Evolutionary conservation across 2,113 vertebrate genomes (phyloP).

Genomic region (Rafetus swinhoei): DNA sequence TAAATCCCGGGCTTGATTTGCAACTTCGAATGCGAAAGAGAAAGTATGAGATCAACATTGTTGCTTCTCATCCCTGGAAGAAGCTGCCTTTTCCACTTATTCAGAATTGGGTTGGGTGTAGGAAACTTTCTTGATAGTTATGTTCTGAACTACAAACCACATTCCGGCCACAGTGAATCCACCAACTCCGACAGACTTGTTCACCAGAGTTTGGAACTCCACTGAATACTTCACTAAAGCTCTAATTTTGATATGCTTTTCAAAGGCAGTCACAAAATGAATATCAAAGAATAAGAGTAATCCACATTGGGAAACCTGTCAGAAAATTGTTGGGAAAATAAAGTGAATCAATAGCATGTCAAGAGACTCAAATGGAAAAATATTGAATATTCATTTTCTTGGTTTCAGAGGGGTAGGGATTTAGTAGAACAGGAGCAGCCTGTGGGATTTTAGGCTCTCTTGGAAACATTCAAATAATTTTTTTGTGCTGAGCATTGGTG

Average conservation of each 20-base stretch:
- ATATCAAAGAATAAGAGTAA: constrained; percentile 84
- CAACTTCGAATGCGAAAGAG: too few species aligned
- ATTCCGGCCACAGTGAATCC: fast-evolving
- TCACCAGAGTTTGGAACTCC: constrained; percentile 39
- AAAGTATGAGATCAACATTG: neutral
- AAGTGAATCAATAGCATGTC: constrained; percentile 85
- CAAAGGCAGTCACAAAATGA: constrained; percentile 81
- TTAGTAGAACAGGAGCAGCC: constrained; percentile 73
- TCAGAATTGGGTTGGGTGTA: neutral
- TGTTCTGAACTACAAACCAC: neutral
- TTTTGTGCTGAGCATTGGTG: constrained; percentile 69
- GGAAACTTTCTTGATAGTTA: neutral
- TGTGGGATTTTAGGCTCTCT: constrained; percentile 75
- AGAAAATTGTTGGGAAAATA: constrained; percentile 88
- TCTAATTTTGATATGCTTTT: constrained; percentile 70
- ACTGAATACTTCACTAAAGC: constrained; percentile 21
- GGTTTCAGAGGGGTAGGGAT: constrained; percentile 79
- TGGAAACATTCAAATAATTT: constrained; percentile 75
- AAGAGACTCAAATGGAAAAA: constrained; percentile 79
- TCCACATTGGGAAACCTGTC: constrained; percentile 81
- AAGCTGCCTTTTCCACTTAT: neutral
- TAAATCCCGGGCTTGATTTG: too few species aligned
- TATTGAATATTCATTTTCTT: constrained; percentile 85
- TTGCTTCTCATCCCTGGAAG: neutral
- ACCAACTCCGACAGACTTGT: neutral